Evolutionary conservation across 2,797 vertebrate species (phyloP), one percentile per base, ranked within the genome.

Genomic region (Schizothorax lantsangensis): DNA sequence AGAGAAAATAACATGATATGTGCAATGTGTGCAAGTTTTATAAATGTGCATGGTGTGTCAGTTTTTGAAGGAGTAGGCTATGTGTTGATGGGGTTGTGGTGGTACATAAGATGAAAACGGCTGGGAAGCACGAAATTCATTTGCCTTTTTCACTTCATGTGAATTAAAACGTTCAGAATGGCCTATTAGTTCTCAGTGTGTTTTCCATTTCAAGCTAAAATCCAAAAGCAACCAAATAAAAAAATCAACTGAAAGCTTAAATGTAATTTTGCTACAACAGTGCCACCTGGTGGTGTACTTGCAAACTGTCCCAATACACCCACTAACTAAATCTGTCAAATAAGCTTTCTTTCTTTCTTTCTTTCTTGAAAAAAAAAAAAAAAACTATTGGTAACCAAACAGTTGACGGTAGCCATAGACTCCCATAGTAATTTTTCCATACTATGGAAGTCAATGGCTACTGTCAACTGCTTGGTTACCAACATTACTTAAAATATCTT

Each of bases 401-500:
- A 52, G 49, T 52, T 52, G 49, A 52, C 5, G 15, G 9, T 11
- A n/a, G 57, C 57, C 57, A 59, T n/a, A 11, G 57, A 59, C 57
- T n/a, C n/a, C 54, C 21, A 59, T n/a, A 59, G 54, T 59, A n/a
- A 59, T n/a, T 57, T 21, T 54, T 54, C 52, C 52, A 54, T 54
- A 1, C 6, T 54, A 54, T 54, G 52, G 52, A 54, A 54, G 6
- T 21, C 57, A n/a, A 59, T 11, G 57, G 57, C 57, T 59, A n/a
- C 57, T 3, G 9, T 59, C 23, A 59, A 59, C 57, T 59, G 57
- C 57, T 59, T 59, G 57, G 86, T 78, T 64, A 68, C 45, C 30
- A 85, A 26, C 36, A 17, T 66, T 62, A 5, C 9, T 59, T 59
- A n/a, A 59, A 59, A 59, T 59, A 59, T n/a, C 57, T 59, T 59